phyloP scores from a whole-genome alignment of 2,888 invertebrate species.

The Cynaeus angustus region DNA sequence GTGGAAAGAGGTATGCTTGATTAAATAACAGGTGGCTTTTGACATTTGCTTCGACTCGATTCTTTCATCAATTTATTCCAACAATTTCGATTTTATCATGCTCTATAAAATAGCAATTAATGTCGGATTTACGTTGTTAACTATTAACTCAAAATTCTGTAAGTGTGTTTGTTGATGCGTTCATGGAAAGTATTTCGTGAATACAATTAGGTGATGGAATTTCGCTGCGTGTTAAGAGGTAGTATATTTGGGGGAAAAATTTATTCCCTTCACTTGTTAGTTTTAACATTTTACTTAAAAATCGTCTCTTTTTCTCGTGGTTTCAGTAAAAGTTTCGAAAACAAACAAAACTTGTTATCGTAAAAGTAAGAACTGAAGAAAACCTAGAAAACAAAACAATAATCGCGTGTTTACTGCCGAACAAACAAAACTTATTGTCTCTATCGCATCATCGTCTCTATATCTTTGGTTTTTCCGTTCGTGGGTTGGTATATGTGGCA shows the following conservation, averaged over 20 bases:
- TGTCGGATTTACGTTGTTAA: neutral
- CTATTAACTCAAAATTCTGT: neutral
- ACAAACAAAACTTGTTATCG: no score
- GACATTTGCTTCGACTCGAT: constrained; percentile 33
- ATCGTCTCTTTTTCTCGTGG: no score
- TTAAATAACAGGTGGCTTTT: constrained; percentile 43
- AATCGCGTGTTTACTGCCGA: no score
- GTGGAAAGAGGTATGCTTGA: constrained; percentile 13
- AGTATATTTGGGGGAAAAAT: neutral
- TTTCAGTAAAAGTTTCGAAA: no score
- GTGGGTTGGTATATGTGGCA: neutral
- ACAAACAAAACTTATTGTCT: neutral
- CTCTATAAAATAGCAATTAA: neutral
- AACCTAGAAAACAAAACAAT: no score
- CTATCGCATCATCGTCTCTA: no score
- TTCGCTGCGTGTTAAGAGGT: no score
- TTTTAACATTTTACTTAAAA: no score
- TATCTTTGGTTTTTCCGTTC: neutral
- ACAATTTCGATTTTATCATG: constrained; percentile 31
- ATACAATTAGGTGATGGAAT: neutral
- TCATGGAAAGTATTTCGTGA: neutral
- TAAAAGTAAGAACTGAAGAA: no score
- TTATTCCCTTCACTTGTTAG: no score
- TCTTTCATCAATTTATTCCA: constrained; percentile 28
- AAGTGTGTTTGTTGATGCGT: neutral